phyloP scores from a whole-genome alignment of 2,113 vertebrate genomes.

The Propithecus coquereli region DNA sequence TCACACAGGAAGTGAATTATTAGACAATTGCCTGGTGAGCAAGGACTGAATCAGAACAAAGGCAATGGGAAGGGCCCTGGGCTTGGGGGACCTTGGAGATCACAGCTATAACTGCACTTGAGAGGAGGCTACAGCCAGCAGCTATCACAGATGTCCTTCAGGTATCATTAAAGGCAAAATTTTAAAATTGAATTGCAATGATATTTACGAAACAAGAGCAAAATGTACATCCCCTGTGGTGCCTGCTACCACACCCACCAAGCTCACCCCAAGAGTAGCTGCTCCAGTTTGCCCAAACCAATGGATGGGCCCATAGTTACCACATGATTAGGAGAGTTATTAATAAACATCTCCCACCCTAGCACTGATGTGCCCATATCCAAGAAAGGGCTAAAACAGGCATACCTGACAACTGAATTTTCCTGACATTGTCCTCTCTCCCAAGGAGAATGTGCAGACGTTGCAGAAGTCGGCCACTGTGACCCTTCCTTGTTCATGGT shows the following conservation, averaged over 20 bases:
- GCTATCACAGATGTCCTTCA: background rate
- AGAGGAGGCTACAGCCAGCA: background rate
- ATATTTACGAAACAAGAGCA: background rate
- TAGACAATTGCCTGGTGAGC: background rate
- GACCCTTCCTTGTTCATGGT: background rate
- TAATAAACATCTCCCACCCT: background rate
- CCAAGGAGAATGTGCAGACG: background rate
- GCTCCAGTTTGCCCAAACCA: background rate
- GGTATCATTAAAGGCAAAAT: background rate
- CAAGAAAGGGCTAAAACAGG: background rate
- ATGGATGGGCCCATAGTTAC: background rate
- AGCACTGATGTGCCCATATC: background rate
- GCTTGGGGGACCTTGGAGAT: background rate
- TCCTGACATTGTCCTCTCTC: fast-evolving
- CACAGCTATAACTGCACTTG: background rate
- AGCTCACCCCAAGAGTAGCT: background rate
- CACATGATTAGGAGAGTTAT: background rate
- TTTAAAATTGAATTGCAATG: background rate
- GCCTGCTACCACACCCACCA: background rate
- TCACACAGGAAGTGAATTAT: background rate
- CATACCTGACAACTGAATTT: background rate
- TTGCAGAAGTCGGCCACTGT: background rate
- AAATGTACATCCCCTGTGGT: background rate
- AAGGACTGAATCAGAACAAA: constrained; percentile 27
- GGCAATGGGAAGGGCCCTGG: background rate